A percentile compares a stretch with the other conserved stretches of the same genome.
phyloP scores from a whole-genome alignment of 2,888 invertebrate genomes.

The Eurytoma californica region DNA sequence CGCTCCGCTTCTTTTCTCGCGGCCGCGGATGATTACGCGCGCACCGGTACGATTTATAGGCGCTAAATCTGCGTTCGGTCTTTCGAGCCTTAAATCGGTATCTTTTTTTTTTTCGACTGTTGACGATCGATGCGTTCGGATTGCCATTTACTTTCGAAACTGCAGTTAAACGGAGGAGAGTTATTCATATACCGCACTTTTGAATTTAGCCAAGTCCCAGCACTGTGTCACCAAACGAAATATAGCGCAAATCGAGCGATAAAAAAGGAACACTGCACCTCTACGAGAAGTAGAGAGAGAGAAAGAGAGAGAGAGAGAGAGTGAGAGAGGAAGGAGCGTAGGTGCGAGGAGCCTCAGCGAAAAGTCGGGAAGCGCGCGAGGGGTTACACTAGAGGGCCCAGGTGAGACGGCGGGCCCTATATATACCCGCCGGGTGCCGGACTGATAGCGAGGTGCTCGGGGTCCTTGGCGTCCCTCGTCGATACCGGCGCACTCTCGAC shows the following conservation, averaged over 20 bases:
- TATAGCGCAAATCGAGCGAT: background rate
- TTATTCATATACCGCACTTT: too few relatives aligned
- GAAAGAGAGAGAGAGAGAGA: background rate
- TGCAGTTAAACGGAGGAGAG: too few relatives aligned
- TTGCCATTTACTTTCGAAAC: too few relatives aligned
- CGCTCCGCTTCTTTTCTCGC: too few relatives aligned
- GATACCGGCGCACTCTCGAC: conserved; percentile 68
- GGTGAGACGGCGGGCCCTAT: conserved; percentile 64
- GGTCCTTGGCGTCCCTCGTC: conserved; percentile 64
- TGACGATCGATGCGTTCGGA: too few relatives aligned
- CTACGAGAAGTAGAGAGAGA: background rate
- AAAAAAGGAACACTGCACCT: background rate
- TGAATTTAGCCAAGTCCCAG: conserved; percentile 18
- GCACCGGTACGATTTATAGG: too few relatives aligned
- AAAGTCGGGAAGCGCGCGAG: conserved; percentile 27
- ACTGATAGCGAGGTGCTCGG: conserved; percentile 71
- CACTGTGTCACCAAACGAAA: conserved; percentile 42
- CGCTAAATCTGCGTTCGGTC: too few relatives aligned
- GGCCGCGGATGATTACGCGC: too few relatives aligned
- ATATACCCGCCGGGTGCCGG: conserved; percentile 64
- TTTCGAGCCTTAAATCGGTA: too few relatives aligned
- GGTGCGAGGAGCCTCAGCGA: background rate
- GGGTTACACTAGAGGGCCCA: conserved; percentile 71
- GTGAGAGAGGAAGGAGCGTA: background rate
- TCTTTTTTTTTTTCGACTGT: too few relatives aligned